These are phyloP conservation scores for Aurelia coerulea DNA, from an alignment of 30 jellyfish, hydroid and myxozoan genomes.

Conservation along the genomic window DNA sequence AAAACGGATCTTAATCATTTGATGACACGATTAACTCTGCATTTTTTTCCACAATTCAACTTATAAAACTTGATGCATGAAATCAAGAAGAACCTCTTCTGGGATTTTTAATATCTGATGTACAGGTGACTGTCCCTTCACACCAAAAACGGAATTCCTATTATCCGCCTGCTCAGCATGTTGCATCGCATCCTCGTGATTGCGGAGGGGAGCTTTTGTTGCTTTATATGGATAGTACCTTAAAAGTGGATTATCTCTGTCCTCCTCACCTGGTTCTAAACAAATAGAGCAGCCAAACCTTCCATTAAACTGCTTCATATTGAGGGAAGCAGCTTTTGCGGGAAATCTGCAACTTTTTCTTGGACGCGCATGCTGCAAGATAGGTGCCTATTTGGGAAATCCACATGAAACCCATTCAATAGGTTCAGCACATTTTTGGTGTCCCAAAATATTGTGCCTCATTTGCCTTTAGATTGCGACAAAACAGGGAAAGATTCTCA, in stretches of 20 bases:
- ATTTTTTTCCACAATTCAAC: neutral
- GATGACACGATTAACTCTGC: neutral
- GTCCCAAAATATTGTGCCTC: too few species aligned
- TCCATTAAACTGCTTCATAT: constrained; percentile 7
- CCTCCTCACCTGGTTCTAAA: constrained; percentile 18
- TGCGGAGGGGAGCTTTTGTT: constrained; percentile 10
- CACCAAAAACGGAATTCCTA: neutral
- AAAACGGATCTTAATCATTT: too few species aligned
- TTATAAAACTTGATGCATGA: constrained; percentile 1
- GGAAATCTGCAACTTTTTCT: constrained; percentile 8
- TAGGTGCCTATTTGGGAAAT: neutral
- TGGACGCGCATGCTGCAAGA: neutral
- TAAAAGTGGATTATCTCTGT: constrained; percentile 13
- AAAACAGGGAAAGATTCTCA: too few species aligned
- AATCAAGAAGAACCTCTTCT: neutral
- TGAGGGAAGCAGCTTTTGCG: constrained; percentile 17
- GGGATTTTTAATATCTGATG: neutral
- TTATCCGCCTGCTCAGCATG: neutral
- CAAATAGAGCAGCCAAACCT: constrained; percentile 6
- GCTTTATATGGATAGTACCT: constrained; percentile 17
- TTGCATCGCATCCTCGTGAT: constrained; percentile 12
- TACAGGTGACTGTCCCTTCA: constrained; percentile 1
- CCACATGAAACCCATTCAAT: neutral
- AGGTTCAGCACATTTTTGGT: neutral
- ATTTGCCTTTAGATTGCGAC: too few species aligned